Conservation (phyloP, 2,888 invertebrate species). For the Opisthograptis luteolata region DNA sequence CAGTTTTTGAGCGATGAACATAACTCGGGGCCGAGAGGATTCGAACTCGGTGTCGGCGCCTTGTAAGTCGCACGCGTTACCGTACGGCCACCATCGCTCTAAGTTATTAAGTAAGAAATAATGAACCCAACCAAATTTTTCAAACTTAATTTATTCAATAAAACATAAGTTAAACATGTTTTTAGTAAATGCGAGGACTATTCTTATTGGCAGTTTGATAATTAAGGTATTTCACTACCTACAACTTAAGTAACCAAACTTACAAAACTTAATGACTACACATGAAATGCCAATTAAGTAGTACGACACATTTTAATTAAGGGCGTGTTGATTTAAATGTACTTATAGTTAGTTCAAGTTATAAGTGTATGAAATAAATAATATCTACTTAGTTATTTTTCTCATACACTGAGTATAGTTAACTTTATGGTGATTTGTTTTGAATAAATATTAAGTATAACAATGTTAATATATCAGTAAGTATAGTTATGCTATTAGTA, state of each 20-base stretch:
- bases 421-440: constrained; percentile 9
- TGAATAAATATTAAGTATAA: constrained; percentile 56
- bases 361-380: too few species aligned
- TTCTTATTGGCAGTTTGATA: constrained; percentile 65
- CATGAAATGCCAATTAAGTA: constrained; percentile 75
- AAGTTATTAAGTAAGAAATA: too few species aligned
- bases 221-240: constrained; percentile 43
- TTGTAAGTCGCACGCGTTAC: too few species aligned
- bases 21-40: too few species aligned
- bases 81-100: too few species aligned
- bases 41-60: too few species aligned
- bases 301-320: constrained; percentile 66
- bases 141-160: constrained; percentile 45
- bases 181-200: constrained; percentile 77
- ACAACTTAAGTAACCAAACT: constrained; percentile 50
- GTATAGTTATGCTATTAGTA: constrained; percentile 12
- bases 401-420: too few species aligned
- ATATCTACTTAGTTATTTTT: too few species aligned
- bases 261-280: constrained; percentile 53
- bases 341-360: too few species aligned
- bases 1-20: too few species aligned
- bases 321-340: too few species aligned
- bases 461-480: constrained; percentile 35
- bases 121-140: constrained; percentile 29
- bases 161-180: constrained; percentile 39